Evolutionary conservation across 2,888 invertebrate species (phyloP).

Genomic region (Meteorus colon): DNA sequence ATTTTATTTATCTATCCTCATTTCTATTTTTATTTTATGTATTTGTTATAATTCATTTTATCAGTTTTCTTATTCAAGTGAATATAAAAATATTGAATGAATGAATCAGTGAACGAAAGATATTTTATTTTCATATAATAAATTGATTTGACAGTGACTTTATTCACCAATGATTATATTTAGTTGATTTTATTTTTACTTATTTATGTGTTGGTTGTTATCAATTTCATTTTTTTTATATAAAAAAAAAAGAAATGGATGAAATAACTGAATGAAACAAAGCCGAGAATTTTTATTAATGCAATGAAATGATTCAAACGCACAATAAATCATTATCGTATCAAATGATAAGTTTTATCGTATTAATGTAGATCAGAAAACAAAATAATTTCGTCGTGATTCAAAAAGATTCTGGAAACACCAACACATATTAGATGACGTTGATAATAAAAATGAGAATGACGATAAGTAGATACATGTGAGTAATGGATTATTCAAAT

Average conservation of each 20-base stretch:
- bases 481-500: neutral
- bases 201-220: no score
- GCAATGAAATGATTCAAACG: neutral
- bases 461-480: neutral
- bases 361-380: neutral
- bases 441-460: neutral
- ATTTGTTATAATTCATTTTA: neutral
- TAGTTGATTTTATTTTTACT: no score
- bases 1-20: constrained; percentile 3
- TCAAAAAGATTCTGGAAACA: neutral
- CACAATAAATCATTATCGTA: neutral
- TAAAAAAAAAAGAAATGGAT: no score
- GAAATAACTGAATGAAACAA: no score
- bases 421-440: neutral
- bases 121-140: neutral
- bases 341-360: neutral
- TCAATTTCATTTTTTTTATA: no score
- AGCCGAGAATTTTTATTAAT: neutral
- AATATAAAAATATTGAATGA: neutral
- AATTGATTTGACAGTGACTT: no score
- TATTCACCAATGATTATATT: no score
- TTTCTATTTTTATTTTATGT: constrained; percentile 10
- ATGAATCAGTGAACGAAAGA: neutral
- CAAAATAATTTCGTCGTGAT: constrained; percentile 16
- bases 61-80: neutral